Evolutionary conservation across 2,797 vertebrate genomes (phyloP).

Genomic region (Sus cebifrons): DNA sequence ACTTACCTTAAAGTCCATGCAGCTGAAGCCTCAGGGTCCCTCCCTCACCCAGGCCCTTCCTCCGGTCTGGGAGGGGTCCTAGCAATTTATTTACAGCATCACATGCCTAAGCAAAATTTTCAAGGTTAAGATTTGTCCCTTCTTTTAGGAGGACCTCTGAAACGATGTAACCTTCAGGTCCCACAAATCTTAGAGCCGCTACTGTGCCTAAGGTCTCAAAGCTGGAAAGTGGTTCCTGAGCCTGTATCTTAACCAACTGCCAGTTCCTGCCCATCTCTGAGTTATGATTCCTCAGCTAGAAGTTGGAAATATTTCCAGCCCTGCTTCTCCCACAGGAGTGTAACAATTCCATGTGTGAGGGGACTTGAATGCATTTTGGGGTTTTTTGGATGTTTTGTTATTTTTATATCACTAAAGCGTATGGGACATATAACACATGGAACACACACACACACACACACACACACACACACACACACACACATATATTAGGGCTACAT

Average conservation of each 20-base stretch:
- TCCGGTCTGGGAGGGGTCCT: neutral
- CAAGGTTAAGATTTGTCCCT: neutral
- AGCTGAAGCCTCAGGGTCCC: neutral
- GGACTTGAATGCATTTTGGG: neutral
- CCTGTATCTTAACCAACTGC: neutral
- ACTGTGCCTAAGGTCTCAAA: neutral
- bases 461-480: too few relatives aligned
- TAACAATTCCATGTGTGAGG: neutral
- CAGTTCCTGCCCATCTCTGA: slow-evolving; percentile 16
- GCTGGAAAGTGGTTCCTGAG: neutral
- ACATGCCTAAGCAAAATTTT: neutral
- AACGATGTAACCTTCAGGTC: neutral
- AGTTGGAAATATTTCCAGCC: neutral
- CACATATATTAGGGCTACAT: too few relatives aligned
- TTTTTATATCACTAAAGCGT: neutral
- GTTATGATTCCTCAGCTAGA: neutral
- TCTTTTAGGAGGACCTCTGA: neutral
- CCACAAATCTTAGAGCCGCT: neutral
- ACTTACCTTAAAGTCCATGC: neutral
- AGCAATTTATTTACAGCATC: neutral
- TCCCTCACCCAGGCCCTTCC: neutral
- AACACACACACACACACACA: neutral
- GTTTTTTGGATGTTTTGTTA: neutral
- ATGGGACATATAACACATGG: neutral
- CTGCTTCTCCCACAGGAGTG: neutral